Evolutionary conservation across 2,113 vertebrate species (phyloP), one percentile per base, ranked within the genome.

Genomic region (Scomber scombrus): DNA sequence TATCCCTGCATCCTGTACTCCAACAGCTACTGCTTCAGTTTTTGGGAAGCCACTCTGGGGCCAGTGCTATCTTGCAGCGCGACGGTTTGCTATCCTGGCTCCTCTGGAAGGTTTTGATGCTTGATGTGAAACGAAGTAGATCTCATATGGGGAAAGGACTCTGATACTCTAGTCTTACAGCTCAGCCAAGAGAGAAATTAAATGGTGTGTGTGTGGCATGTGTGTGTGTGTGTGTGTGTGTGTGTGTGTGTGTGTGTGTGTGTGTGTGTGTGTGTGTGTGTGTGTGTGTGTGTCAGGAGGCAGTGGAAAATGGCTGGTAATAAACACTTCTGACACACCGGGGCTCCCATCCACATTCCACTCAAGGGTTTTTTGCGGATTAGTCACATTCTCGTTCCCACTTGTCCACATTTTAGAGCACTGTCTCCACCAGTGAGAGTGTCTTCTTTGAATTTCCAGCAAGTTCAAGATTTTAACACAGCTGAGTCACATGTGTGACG

Each of bases 71-170:
- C 75, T 86, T 21, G 66, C 64, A 45, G 26, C 18, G 71, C 31
- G 63, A 71, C 75, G 72, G 43, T 66, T 16, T 23, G 57, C 74
- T 67, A 82, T 89, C 85, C 71, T 52, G 75, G 82, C 80, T 71
- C 87, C 93, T 78, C 75, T 85, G 85, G 88, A 89, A 89, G 77
- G 72, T 90, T 85, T 88, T 89, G 85, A 86, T 86, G 91, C 84
- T 93, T 86, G 89, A 89, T 85, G 84, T 88, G 85, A 91, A 93
- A 84, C 79, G 78, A 91, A 92, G 88, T 92, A 76, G 80, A 89
- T 90, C 84, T 89, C 90, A 92, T 92, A 92, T 89, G 84, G 84
- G 86, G 85, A 85, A 88, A 82, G 75, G 71, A 87, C 76, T 85
- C 61, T 83, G 79, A 84, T 81, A 81, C 85, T 82, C 83, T 55